Conservation (phyloP, 2,113 vertebrate genomes). For the Mus pahari region DNA sequence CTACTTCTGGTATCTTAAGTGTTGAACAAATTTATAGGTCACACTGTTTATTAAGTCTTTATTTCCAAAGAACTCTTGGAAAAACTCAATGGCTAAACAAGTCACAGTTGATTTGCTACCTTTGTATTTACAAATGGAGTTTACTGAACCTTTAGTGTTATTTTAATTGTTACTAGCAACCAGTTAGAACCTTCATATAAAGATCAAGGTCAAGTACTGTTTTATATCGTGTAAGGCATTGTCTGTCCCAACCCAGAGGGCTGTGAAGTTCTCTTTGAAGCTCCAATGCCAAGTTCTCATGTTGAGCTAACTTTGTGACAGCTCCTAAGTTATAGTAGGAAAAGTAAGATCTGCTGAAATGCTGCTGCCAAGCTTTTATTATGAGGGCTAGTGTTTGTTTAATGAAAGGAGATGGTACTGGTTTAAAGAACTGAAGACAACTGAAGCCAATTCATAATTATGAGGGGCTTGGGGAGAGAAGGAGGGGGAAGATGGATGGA, state of each 20-base stretch:
- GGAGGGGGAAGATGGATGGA: not conserved
- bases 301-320: not conserved
- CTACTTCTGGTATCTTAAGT: not conserved
- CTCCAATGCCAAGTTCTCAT: not conserved
- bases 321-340: conserved; percentile 78
- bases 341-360: conserved; percentile 83
- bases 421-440: conserved; percentile 65
- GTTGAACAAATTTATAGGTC: conserved; percentile 37
- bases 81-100: conserved; percentile 27
- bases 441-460: conserved; percentile 24
- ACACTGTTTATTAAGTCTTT: not conserved
- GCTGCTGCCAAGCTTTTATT: conserved; percentile 79
- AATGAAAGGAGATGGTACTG: conserved; percentile 76
- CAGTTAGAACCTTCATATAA: not conserved
- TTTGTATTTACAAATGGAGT: conserved; percentile 40
- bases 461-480: not conserved
- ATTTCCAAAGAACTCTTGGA: conserved; percentile 43
- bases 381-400: conserved; percentile 75
- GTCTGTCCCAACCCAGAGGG: not conserved
- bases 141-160: not conserved
- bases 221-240: not conserved
- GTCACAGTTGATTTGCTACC: not conserved
- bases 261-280: not conserved
- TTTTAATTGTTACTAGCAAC: conserved; percentile 41
- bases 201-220: not conserved